Percentiles rank a stretch among this genome's conserved stretches.
Conservation (phyloP, 1,140 invertebrate genomes). For the Varroa destructor region DNA sequence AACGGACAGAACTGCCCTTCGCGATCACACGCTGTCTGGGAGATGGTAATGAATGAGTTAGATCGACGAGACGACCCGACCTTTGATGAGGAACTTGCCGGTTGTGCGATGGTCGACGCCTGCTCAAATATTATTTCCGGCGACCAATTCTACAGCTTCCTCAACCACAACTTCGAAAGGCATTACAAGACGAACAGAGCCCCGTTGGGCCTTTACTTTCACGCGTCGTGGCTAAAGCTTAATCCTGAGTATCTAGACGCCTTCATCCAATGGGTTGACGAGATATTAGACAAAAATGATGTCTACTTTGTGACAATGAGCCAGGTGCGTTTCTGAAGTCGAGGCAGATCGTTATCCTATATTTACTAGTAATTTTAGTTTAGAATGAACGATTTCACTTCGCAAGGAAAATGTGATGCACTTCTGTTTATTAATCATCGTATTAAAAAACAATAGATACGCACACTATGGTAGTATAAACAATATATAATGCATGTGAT, state of each 20-base stretch:
- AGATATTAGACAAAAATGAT: constrained; percentile 69
- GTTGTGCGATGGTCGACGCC: constrained; percentile 83
- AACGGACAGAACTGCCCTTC: constrained; percentile 82
- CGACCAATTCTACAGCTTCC: constrained; percentile 67
- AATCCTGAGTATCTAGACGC: constrained; percentile 83
- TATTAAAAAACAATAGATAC: too few species aligned
- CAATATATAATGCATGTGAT: too few species aligned
- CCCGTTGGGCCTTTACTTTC: constrained; percentile 84
- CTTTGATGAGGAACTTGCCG: constrained; percentile 70
- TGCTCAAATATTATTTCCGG: constrained; percentile 79
- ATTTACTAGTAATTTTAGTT: too few species aligned
- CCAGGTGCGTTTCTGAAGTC: constrained; percentile 43
- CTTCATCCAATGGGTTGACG: constrained; percentile 82
- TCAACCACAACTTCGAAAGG: constrained; percentile 84
- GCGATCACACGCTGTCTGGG: constrained; percentile 77
- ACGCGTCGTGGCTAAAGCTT: constrained; percentile 84
- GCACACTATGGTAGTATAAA: too few species aligned
- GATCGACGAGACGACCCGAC: constrained; percentile 78
- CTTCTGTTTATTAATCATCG: too few species aligned
- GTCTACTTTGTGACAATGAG: constrained; percentile 86
- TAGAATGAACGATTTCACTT: too few species aligned
- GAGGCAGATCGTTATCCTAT: too few species aligned
- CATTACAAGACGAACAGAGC: constrained; percentile 83
- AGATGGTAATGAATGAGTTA: constrained; percentile 88
- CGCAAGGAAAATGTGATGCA: too few species aligned